Evolutionary conservation across 2,888 invertebrate species (phyloP).

Genomic region (Disparrhopalites patrizii): DNA sequence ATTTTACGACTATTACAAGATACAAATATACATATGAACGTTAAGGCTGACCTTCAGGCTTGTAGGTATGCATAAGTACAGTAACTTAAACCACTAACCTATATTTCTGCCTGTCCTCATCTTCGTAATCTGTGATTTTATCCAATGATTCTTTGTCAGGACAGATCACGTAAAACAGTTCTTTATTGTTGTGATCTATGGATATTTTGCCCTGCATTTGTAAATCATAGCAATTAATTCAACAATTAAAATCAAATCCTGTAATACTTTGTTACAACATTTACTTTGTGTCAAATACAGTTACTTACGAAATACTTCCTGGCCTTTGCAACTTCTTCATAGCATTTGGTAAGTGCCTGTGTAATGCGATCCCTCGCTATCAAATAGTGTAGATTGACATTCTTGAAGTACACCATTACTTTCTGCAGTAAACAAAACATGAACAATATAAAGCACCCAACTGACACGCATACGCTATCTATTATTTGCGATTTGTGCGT

Average conservation of each 20-base stretch:
- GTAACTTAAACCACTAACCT: neutral
- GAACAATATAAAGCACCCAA: too few species aligned
- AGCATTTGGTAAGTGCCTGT: conserved; percentile 17
- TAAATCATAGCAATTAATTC: neutral
- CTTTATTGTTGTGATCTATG: conserved; percentile 24
- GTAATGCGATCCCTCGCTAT: conserved; percentile 11
- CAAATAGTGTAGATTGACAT: conserved; percentile 11
- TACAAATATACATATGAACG: too few species aligned
- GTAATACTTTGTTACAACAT: neutral
- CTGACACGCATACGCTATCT: too few species aligned
- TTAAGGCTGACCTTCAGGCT: too few species aligned
- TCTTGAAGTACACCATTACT: conserved; percentile 7
- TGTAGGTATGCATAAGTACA: neutral
- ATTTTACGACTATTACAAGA: too few species aligned
- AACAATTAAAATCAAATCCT: neutral
- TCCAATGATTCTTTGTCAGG: conserved; percentile 27
- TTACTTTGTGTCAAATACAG: too few species aligned
- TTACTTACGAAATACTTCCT: conserved; percentile 25
- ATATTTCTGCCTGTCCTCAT: neutral
- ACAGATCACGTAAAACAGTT: conserved; percentile 31
- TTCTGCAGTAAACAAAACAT: conserved; percentile 4
- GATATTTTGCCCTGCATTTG: conserved; percentile 23
- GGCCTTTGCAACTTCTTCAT: conserved; percentile 7
- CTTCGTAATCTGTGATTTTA: neutral
- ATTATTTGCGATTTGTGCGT: too few species aligned